Percentiles rank a stretch among this genome's conserved stretches.
Evolutionary conservation across 2,797 vertebrate genomes (phyloP).

Genomic region (Halcyon leucocephala): DNA sequence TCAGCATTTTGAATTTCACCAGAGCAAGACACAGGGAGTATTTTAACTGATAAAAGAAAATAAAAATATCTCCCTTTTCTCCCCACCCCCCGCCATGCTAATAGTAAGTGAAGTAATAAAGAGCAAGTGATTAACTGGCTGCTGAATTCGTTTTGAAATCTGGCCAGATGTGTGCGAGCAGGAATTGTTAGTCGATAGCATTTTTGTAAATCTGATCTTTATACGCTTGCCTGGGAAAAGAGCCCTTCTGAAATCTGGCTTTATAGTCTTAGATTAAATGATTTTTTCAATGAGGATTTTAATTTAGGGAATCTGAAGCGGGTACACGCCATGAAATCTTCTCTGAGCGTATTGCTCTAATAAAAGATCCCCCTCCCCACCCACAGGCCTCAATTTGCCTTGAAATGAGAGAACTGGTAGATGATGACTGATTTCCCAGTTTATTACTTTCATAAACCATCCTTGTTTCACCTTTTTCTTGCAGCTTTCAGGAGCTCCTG

Average conservation of each 20-base stretch:
- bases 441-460: background rate
- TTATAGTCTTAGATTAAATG: background rate
- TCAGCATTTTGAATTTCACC: background rate
- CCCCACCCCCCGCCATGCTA: background rate
- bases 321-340: background rate
- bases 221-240: background rate
- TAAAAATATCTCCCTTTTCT: constrained; percentile 45
- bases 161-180: constrained; percentile 40
- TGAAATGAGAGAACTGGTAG: background rate
- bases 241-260: constrained; percentile 48
- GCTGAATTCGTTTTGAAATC: constrained; percentile 34
- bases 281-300: background rate
- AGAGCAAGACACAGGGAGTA: background rate
- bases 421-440: background rate
- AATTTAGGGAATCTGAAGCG: constrained; percentile 9
- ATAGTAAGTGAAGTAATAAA: constrained; percentile 48
- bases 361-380: background rate
- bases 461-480: background rate
- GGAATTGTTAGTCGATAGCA: constrained; percentile 18
- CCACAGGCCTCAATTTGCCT: background rate
- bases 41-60: constrained; percentile 49
- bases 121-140: constrained; percentile 46
- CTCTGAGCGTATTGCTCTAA: background rate
- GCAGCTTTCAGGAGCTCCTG: background rate
- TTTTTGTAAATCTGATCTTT: constrained; percentile 40